These are phyloP conservation scores for Aphelinus certus DNA, from an alignment of 1,140 invertebrate species.

Conservation along the genomic window DNA sequence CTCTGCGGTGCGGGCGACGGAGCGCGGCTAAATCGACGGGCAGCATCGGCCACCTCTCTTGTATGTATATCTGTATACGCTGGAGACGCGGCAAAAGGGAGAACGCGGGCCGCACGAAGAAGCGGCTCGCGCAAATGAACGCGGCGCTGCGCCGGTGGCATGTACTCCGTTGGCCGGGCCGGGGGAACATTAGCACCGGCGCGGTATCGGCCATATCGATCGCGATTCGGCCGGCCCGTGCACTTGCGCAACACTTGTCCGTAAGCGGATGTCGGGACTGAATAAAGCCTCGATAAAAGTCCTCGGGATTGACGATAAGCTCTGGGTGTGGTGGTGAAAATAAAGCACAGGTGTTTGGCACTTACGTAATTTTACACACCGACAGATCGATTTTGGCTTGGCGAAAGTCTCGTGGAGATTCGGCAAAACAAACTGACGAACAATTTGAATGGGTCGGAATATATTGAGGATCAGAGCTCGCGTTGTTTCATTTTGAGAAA, in stretches of 20 bases:
- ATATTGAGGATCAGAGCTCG: too few species aligned
- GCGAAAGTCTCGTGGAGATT: too few species aligned
- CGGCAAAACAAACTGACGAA: too few species aligned
- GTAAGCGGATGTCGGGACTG: not conserved
- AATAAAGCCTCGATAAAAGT: too few species aligned
- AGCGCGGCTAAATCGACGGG: not conserved
- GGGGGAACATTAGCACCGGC: not conserved
- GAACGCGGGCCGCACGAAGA: constrained; percentile 9
- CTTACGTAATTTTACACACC: too few species aligned
- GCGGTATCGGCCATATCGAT: constrained; percentile 9
- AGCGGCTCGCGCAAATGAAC: constrained; percentile 22
- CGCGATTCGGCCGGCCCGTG: not conserved
- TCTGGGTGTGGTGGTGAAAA: too few species aligned
- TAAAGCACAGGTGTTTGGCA: too few species aligned
- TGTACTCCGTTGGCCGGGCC: not conserved
- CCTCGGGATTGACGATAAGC: too few species aligned
- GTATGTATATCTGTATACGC: not conserved
- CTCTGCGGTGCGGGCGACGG: not conserved
- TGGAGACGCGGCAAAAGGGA: not conserved
- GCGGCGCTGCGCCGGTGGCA: not conserved
- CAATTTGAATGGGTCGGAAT: too few species aligned
- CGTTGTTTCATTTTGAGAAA: too few species aligned
- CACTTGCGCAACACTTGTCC: constrained; percentile 22
- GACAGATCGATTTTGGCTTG: too few species aligned
- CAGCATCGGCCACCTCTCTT: not conserved